Evolutionary conservation across 2,797 vertebrate genomes (phyloP), one percentile per base, ranked within the genome.

Genomic region (Arnoldichthys spilopterus): DNA sequence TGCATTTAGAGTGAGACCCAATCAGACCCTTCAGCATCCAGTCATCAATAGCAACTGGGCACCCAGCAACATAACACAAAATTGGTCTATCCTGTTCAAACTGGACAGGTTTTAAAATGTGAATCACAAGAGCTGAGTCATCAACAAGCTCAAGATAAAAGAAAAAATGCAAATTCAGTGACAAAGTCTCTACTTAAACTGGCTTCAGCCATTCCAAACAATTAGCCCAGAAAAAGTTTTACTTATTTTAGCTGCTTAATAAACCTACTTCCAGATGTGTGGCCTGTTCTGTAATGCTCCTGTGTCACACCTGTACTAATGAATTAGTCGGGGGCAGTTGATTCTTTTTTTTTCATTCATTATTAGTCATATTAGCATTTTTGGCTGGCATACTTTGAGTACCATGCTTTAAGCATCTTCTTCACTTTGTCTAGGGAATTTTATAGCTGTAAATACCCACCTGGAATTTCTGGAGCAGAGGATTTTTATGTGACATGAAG

Each of bases 331-430:
- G 64, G 28, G 28, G 15, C 59, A 62, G 59, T 62, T 34, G 28
- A 11, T 34, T 32, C 34, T 20, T 30, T 43, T n/a, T n/a, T 9
- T 66, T 24, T 43, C 20, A 66, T 66, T 43, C 12, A n/a, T 40
- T 43, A 43, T 43, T 24, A 37, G 34, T 9, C 62, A 66, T 37
- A 66, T 66, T 43, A 66, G 37, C 62, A 43, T 66, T 43, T 40
- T 5, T n/a, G 8, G 9, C 2, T 70, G 47, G 32, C 16, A n/a
- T 15, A 8, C 15, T 34, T 43, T 43, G 28, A n/a, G n/a, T n/a
- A n/a, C n/a, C n/a, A n/a, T n/a, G n/a, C n/a, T 7, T 68, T 18
- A 26, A 47, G 40, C 26, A n/a, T 30, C 26, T 32, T 12, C 47
- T 1, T 4, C 24, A 0, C 37, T 49, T 68, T 26, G 22, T 68